Base-by-base conservation (phyloP, 2,888 invertebrate species). In the Agrotis ipsilon region DNA sequence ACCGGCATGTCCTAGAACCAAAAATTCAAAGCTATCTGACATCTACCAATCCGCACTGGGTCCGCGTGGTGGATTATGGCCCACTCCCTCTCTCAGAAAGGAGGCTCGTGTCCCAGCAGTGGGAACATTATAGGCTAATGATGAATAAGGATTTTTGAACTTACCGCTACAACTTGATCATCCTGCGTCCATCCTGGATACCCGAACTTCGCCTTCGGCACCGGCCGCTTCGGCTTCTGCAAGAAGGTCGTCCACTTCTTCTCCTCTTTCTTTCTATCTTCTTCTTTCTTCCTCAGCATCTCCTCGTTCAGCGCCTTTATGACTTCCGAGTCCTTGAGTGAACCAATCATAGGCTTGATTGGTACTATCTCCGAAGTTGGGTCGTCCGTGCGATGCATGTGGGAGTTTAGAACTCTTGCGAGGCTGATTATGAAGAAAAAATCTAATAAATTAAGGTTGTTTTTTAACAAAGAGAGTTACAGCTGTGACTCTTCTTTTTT, bases 171-270 rank as follows among this genome's bases (percentile, higher is more conserved):
- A 5, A 87, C 88, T 21, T 92, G 87, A 0, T 90, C 87, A 6
- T 68, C 75, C 0, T 87, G 85, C 1, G 87, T 77, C 76, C 88
- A 90, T 5, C 92, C 89, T 18, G 82, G 84, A 59, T 92, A 92
- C 2, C 93, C 94, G 24, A 90, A 90, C 78, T 90, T 93, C 0
- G 86, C 89, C 45, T 85, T 90, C 0, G 98, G 98, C 78, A 97
- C 96, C 0, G 98, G 97, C 24, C 98, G 94, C 82, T 97, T 96
- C 0, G 98, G 98, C 85, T 97, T 98, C 90, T 98, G 97, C 75
- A 98, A 89, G 87, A 98, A 98, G 45, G 98, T 98, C 5, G 98
- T 98, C 96, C 97, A 97, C 82, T 97, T 97, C 82, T 96, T 97
- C 80, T 96, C 96, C 51, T 97, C 96, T 59, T 97, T 96, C 78